Percentiles rank a stretch among this genome's conserved stretches.
Evolutionary conservation across 2,797 vertebrate species (phyloP).

Genomic region (Enteromius treurensis): DNA sequence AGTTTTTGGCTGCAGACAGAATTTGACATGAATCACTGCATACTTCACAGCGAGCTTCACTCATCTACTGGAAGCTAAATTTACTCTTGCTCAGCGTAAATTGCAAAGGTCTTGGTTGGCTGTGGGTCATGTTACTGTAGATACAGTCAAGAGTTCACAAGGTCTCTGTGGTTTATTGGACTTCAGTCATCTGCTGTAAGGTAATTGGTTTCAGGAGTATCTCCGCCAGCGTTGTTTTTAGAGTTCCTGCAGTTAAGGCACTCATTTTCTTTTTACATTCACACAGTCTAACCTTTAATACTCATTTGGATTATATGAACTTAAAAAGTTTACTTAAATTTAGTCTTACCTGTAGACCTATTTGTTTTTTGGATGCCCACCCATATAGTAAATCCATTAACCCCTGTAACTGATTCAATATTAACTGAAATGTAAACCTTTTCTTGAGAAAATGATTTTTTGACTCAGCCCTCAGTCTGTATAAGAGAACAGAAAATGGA

Average conservation of each 20-base stretch:
- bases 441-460: background rate
- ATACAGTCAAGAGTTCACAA: conserved; percentile 45
- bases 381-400: background rate
- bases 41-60: background rate
- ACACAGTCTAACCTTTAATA: background rate
- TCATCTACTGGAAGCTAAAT: background rate
- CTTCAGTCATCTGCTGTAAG: conserved; percentile 38
- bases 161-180: conserved; percentile 36
- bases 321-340: too few species aligned
- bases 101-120: conserved; percentile 14
- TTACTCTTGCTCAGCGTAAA: background rate
- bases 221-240: background rate
- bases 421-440: background rate
- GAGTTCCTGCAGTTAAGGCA: background rate
- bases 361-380: background rate
- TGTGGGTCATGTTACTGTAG: conserved; percentile 46
- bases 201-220: conserved; percentile 24
- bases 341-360: background rate
- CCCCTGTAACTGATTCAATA: background rate
- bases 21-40: background rate
- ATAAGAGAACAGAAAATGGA: background rate
- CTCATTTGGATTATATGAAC: background rate
- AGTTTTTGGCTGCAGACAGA: background rate
- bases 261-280: background rate
- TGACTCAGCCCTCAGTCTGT: background rate